phyloP scores from a whole-genome alignment of 1,140 invertebrate species.

The Drosophila auraria region DNA sequence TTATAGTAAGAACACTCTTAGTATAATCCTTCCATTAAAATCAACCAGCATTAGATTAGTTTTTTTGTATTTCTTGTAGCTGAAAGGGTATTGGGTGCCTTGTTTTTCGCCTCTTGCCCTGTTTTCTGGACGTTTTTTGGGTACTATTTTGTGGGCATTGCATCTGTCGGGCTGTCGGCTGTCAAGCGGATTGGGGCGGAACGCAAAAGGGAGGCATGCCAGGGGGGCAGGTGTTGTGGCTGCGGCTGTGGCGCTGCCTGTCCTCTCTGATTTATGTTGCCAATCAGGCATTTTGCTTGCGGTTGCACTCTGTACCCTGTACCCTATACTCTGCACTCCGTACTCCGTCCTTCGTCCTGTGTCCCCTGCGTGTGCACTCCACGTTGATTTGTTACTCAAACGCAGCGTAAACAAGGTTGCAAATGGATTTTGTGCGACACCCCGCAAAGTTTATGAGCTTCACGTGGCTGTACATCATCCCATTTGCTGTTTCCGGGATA shows the following conservation, averaged over 20 bases:
- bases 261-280: constrained; percentile 74
- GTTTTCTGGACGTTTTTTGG: constrained; percentile 9
- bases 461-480: constrained; percentile 39
- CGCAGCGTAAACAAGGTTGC: constrained; percentile 71
- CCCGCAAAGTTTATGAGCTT: constrained; percentile 48
- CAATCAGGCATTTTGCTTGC: constrained; percentile 76
- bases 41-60: neutral
- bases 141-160: constrained; percentile 47
- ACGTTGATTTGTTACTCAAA: constrained; percentile 75
- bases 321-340: neutral
- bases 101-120: neutral
- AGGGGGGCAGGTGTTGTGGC: constrained; percentile 26
- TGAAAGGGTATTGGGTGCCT: constrained; percentile 11
- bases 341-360: neutral
- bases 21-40: neutral
- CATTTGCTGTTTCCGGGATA: constrained; percentile 38
- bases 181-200: constrained; percentile 21
- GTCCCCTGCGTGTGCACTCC: constrained; percentile 9
- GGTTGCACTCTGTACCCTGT: constrained; percentile 36
- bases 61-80: neutral
- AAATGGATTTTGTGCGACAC: constrained; percentile 56
- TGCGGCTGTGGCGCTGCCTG: constrained; percentile 42
- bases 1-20: neutral
- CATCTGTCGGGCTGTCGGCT: constrained; percentile 31
- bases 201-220: constrained; percentile 3